phyloP scores from a whole-genome alignment of 1,140 invertebrate species.

The Bombyx mori region DNA sequence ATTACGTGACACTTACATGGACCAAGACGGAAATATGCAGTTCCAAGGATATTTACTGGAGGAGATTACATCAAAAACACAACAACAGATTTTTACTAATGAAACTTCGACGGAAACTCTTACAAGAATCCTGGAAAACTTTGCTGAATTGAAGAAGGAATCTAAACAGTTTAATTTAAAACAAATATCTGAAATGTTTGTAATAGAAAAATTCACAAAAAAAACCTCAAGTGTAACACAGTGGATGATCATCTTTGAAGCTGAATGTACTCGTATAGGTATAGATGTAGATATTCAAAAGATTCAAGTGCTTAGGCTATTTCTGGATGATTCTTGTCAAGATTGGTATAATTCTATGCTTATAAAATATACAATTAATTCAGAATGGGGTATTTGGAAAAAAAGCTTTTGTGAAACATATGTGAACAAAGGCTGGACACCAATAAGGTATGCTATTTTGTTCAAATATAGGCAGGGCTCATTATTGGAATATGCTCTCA shows the following conservation, averaged over 20 bases:
- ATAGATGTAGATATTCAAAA: constrained; percentile 25
- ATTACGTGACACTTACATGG: constrained; percentile 14
- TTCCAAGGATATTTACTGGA: constrained; percentile 30
- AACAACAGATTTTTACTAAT: constrained; percentile 4
- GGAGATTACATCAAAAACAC: constrained; percentile 13
- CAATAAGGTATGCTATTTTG: constrained; percentile 23
- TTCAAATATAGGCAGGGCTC: constrained; percentile 29
- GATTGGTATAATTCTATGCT: constrained; percentile 41
- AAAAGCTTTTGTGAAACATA: constrained; percentile 34
- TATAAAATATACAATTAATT: constrained; percentile 26
- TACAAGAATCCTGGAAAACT: constrained; percentile 22
- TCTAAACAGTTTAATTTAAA: constrained; percentile 17
- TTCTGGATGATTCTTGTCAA: constrained; percentile 29
- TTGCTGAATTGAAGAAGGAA: constrained; percentile 20
- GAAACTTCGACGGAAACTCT: constrained; percentile 16
- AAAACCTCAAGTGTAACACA: constrained; percentile 11
- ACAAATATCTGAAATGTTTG: constrained; percentile 8
- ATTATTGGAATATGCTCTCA: constrained; percentile 31
- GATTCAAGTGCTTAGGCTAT: constrained; percentile 25
- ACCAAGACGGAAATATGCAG: constrained; percentile 33
- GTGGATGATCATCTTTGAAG: constrained; percentile 30
- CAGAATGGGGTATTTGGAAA: constrained; percentile 35
- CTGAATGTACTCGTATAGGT: constrained; percentile 23
- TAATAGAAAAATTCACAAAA: constrained; percentile 4
- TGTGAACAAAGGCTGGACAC: constrained; percentile 25